These are phyloP conservation scores for Micronycteris hirsuta DNA, from an alignment of 2,113 vertebrate genomes.

Conservation along the genomic window DNA sequence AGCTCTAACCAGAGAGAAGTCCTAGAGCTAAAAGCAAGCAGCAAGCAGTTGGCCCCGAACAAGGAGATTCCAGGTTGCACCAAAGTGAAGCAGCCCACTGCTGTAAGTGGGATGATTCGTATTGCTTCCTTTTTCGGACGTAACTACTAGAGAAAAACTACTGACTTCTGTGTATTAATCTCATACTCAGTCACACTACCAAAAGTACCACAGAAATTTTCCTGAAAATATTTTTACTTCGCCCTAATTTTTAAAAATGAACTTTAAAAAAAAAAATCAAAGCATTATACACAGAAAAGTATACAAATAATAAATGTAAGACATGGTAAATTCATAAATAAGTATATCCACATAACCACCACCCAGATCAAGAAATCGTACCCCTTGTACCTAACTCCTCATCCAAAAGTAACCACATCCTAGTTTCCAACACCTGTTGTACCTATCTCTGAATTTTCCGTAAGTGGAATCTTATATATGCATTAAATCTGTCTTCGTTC, in stretches of 20 bases:
- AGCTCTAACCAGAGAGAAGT: not conserved
- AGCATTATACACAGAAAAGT: not conserved
- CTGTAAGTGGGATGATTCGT: not conserved
- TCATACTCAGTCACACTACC: not conserved
- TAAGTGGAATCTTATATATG: not conserved
- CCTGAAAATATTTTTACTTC: constrained; percentile 1
- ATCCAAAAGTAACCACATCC: not conserved
- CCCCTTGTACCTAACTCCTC: not conserved
- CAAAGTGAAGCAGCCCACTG: not conserved
- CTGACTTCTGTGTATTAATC: not conserved
- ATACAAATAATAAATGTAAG: not conserved
- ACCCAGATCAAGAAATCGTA: not conserved
- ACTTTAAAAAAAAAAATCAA: not conserved
- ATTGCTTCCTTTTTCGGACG: not conserved
- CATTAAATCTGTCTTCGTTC: not conserved
- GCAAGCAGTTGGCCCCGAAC: not conserved
- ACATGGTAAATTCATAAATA: not conserved
- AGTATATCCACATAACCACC: not conserved
- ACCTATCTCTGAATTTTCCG: not conserved
- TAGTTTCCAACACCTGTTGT: not conserved
- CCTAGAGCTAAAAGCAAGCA: not conserved
- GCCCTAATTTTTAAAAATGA: not conserved
- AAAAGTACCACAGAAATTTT: not conserved
- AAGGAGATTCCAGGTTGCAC: not conserved
- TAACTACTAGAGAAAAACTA: not conserved